These are phyloP conservation scores for Peromyscus attwateri DNA, from an alignment of 2,797 vertebrate genomes.

Conservation along the genomic window DNA sequence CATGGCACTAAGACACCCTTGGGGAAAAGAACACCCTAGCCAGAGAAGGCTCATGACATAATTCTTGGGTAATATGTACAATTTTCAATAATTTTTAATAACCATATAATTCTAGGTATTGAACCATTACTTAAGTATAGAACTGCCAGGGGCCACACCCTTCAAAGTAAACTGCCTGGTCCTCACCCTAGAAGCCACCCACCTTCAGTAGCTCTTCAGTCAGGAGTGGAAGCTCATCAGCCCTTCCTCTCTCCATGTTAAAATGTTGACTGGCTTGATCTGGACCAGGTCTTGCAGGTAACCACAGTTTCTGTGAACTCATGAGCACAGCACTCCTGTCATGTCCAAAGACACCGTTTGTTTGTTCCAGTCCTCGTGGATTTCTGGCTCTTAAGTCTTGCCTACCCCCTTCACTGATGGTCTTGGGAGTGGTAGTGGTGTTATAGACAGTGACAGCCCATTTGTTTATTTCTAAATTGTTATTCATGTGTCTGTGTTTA, in stretches of 20 bases:
- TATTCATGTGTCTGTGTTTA: not conserved
- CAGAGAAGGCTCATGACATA: slow-evolving; percentile 85
- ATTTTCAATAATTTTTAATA: slow-evolving; percentile 83
- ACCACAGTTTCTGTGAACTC: not conserved
- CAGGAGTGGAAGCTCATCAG: not conserved
- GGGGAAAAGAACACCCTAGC: slow-evolving; percentile 79
- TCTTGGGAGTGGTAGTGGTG: not conserved
- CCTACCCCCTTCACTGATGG: not conserved
- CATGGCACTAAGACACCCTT: slow-evolving; percentile 85
- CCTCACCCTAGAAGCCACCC: too few species aligned
- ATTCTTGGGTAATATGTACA: slow-evolving; percentile 82
- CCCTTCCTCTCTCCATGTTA: not conserved
- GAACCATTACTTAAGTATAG: not conserved
- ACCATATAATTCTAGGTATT: not conserved
- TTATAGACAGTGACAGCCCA: not conserved
- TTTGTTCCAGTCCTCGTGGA: not conserved
- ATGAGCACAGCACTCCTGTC: too few species aligned
- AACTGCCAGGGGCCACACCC: not conserved
- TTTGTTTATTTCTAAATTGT: not conserved
- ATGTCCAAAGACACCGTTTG: not conserved
- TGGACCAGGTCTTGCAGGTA: not conserved
- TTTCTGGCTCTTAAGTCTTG: not conserved
- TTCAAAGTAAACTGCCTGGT: not conserved
- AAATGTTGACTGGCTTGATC: not conserved
- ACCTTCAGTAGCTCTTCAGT: not conserved